These are phyloP conservation scores for Aphelinus atriplicis DNA, from an alignment of 1,140 invertebrate species.

Conservation along the genomic window DNA sequence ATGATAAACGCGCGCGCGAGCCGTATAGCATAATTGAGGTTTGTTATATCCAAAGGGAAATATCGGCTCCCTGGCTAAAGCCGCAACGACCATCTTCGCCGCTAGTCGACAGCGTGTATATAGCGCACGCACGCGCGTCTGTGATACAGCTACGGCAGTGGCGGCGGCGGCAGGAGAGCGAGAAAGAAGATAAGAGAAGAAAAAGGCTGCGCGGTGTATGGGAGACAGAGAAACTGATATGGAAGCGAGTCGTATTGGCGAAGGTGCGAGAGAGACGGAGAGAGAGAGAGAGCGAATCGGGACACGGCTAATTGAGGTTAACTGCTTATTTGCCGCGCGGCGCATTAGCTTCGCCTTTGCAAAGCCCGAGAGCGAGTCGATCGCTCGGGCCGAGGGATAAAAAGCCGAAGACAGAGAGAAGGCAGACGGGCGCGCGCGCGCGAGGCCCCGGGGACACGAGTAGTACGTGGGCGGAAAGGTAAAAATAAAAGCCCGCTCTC, in stretches of 20 bases:
- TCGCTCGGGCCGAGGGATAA: not conserved
- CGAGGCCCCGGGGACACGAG: not conserved
- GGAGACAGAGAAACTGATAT: not conserved
- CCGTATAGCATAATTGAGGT: too few relatives aligned
- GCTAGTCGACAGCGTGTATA: too few relatives aligned
- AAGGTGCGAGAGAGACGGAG: not conserved
- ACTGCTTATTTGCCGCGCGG: constrained; percentile 51
- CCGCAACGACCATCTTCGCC: too few relatives aligned
- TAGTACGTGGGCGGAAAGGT: constrained; percentile 30
- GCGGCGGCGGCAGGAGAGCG: too few relatives aligned
- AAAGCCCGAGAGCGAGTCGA: constrained; percentile 2
- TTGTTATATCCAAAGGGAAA: too few relatives aligned
- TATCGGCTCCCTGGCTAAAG: too few relatives aligned
- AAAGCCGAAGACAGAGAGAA: not conserved
- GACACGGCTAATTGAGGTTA: constrained; percentile 54
- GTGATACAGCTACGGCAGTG: too few relatives aligned
- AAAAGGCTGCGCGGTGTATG: not conserved
- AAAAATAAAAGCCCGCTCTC: constrained; percentile 6
- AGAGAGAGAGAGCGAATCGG: constrained; percentile 10
- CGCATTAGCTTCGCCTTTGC: constrained; percentile 28
- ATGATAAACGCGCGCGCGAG: too few relatives aligned
- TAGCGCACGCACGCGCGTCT: too few relatives aligned
- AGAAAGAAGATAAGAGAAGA: too few relatives aligned
- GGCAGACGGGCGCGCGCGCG: not conserved
- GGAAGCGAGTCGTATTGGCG: not conserved